phyloP scores from a whole-genome alignment of 2,888 invertebrate genomes.

The Mongoloraphidia duomilia region DNA sequence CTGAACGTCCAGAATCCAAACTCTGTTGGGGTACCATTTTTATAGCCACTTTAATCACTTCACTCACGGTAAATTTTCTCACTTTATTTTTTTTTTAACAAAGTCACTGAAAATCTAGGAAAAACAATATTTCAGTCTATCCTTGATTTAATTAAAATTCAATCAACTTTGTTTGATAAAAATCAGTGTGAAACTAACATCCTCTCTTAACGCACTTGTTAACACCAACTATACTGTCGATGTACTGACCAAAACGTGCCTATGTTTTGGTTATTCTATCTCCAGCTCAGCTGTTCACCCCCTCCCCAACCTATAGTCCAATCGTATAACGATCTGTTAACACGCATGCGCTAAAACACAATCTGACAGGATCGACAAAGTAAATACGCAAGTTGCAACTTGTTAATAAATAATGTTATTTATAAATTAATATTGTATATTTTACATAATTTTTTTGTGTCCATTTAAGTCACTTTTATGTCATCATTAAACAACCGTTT shows the following conservation, averaged over 20 bases:
- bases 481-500: no score
- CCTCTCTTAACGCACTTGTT: background rate
- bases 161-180: background rate
- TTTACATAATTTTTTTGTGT: no score
- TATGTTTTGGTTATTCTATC: constrained; percentile 30
- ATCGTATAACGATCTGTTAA: constrained; percentile 17
- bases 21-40: constrained; percentile 61
- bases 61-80: constrained; percentile 10
- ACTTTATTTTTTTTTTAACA: constrained; percentile 8
- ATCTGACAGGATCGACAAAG: background rate
- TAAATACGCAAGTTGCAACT: background rate
- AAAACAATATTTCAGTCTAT: background rate
- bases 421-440: background rate
- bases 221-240: constrained; percentile 23
- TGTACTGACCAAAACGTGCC: constrained; percentile 44
- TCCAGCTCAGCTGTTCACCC: constrained; percentile 29
- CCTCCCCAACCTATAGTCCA: constrained; percentile 15
- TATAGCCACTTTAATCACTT: constrained; percentile 10
- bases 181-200: background rate
- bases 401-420: background rate
- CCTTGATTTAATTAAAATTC: background rate
- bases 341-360: constrained; percentile 20
- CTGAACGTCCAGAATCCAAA: constrained; percentile 38
- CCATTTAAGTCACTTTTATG: no score
- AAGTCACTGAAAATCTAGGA: background rate